phyloP scores from a whole-genome alignment of 2,888 invertebrate genomes.

The Zeuzera pyrina region DNA sequence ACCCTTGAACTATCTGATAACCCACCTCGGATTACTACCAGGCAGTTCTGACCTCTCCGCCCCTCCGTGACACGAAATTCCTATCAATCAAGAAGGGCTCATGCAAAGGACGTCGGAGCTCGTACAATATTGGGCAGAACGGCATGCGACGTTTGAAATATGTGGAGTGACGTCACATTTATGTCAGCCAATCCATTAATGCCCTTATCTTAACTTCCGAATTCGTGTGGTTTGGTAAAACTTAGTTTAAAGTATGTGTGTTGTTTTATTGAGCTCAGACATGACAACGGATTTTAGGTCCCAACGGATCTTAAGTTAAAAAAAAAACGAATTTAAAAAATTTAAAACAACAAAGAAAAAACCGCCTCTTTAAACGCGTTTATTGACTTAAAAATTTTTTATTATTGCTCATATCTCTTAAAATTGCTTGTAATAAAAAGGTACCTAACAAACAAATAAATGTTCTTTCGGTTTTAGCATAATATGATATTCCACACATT shows the following conservation, averaged over 20 bases:
- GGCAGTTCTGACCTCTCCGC: conserved; percentile 20
- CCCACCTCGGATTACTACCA: conserved; percentile 36
- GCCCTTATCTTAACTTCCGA: conserved; percentile 66
- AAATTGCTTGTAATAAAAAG: too few relatives aligned
- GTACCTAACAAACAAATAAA: too few relatives aligned
- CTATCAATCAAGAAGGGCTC: neutral
- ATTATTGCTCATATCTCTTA: too few relatives aligned
- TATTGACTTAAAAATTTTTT: too few relatives aligned
- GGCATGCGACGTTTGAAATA: conserved; percentile 67
- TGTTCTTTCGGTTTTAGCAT: too few relatives aligned
- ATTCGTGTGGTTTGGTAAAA: conserved; percentile 53
- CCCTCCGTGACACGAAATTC: conserved; percentile 4
- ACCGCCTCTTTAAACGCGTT: too few relatives aligned
- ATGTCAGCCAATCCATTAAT: conserved; percentile 72
- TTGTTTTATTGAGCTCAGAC: conserved; percentile 44
- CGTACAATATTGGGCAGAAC: conserved; percentile 26
- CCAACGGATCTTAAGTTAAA: neutral
- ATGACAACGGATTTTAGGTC: too few relatives aligned
- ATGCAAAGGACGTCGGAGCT: conserved; percentile 14
- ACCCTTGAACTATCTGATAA: conserved; percentile 68
- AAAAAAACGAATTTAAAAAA: neutral
- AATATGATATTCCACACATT: too few relatives aligned
- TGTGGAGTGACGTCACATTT: conserved; percentile 70
- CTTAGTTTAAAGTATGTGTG: conserved; percentile 36
- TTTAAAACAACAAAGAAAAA: too few relatives aligned